Base-by-base conservation (phyloP, 2,888 invertebrate genomes). In the Eilema griseolum region DNA sequence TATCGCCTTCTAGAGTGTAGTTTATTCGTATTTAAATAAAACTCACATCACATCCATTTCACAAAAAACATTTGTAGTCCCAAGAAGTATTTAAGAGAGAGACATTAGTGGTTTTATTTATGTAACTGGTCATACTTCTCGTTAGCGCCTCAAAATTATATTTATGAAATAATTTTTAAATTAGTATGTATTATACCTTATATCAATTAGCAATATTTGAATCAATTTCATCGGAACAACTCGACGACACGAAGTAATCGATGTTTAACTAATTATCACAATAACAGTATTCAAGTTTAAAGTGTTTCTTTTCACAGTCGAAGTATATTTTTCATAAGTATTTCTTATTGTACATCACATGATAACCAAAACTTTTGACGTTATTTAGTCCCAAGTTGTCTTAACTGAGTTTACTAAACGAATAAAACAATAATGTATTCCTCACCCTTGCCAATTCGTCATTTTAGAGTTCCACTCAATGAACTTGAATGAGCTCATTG, bases 341-440 rank as follows among this genome's bases (percentile, higher is more conserved):
- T 24, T 33, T 61, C 23, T 33, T n/a, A 37, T 46, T 20, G n/a
- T 52, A 52, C 37, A 62, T 62, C 62, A 62, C 37, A 62, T 24
- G 10, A 12, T 37, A 11, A 62, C 62, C 16, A 62, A 62, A 37
- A 33, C 1, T 61, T 61, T 5, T n/a, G 33, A 23, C 11, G 20
- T 11, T 12, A 1, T 24, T 24, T 62, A 24, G 24, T 24, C 10
- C 41, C 37, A 37, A 8, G 52, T n/a, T 41, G 16, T 2, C 3
- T 11, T 41, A n/a, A n/a, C 1, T 52, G 52, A 46, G 7, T 46
- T 46, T 46, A 20, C 46, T 46, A 46, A 20, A 46, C 5, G 46
- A 20, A 20, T 20, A 20, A 20, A 46, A 5, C 10, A n/a, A 10
- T 20, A 8, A 14, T 5, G 3, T 16, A 16, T 16, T 20, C 2